These are phyloP conservation scores for Sebastes hopkinsi DNA, from an alignment of 2,797 vertebrate species.

Conservation along the genomic window DNA sequence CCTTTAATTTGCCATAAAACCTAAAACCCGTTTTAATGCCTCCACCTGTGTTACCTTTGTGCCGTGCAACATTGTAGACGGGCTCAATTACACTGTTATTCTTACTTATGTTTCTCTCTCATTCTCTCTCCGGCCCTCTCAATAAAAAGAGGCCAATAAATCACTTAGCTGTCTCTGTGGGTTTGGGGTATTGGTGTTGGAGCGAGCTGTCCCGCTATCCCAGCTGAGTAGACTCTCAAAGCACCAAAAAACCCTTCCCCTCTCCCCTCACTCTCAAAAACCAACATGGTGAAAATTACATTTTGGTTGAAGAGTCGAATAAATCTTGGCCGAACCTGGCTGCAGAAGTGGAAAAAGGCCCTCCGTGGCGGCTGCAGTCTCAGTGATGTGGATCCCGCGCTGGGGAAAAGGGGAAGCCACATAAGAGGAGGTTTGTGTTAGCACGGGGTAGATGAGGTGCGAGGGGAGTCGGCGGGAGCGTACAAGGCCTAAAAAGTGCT, in stretches of 20 bases:
- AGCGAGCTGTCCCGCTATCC: constrained; percentile 64
- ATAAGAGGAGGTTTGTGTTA: constrained; percentile 78
- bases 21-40: constrained; percentile 49
- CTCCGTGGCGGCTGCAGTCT: constrained; percentile 64
- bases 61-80: constrained; percentile 57
- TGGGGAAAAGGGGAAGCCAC: constrained; percentile 73
- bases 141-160: constrained; percentile 78
- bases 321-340: constrained; percentile 77
- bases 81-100: constrained; percentile 76
- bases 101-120: constrained; percentile 73
- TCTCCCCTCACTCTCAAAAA: constrained; percentile 68
- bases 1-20: constrained; percentile 60
- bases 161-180: constrained; percentile 73
- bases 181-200: constrained; percentile 78
- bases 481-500: constrained; percentile 54
- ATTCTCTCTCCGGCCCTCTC: constrained; percentile 59
- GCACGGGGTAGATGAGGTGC: constrained; percentile 71
- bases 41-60: constrained; percentile 69
- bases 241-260: constrained; percentile 37
- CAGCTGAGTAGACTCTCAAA: constrained; percentile 68
- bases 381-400: constrained; percentile 66
- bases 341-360: constrained; percentile 72
- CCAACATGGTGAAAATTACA: constrained; percentile 82
- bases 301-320: constrained; percentile 78
- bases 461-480: constrained; percentile 56